Conservation (phyloP, 2,888 invertebrate genomes). For the Rhamnusium bicolor region DNA sequence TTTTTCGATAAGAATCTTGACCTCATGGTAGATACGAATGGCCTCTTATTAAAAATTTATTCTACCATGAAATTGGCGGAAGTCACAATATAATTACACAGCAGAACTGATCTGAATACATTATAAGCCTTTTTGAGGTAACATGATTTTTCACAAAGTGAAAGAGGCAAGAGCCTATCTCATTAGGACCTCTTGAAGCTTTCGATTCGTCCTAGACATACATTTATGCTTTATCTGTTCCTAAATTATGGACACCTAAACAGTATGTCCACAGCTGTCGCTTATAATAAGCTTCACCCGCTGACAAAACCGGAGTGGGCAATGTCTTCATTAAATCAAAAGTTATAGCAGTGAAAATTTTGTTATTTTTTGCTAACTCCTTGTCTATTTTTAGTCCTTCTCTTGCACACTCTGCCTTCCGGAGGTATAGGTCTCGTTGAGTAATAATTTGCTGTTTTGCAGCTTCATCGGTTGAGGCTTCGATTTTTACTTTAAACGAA, state of each 20-base stretch:
- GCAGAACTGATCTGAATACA: conserved; percentile 18
- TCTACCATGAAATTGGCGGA: no score
- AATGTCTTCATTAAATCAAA: conserved; percentile 55
- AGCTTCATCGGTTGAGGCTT: not conserved
- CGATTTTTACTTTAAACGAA: conserved; percentile 4
- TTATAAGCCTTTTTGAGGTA: conserved; percentile 36
- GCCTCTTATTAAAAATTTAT: no score
- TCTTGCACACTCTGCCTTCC: not conserved
- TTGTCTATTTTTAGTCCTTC: not conserved
- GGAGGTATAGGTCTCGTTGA: not conserved
- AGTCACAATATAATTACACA: no score
- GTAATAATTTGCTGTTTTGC: conserved; percentile 9
- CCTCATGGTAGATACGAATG: no score
- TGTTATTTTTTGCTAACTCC: conserved; percentile 9
- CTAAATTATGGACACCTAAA: no score
- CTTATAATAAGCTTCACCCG: conserved; percentile 51
- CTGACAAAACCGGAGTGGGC: conserved; percentile 50
- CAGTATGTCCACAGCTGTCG: conserved; percentile 52
- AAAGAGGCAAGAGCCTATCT: conserved; percentile 51
- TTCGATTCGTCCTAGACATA: conserved; percentile 51
- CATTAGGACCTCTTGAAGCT: conserved; percentile 51
- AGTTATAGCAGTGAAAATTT: conserved; percentile 32
- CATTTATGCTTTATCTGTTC: conserved; percentile 43
- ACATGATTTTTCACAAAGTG: conserved; percentile 40
- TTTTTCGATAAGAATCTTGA: no score